These are phyloP conservation scores for Cyanocitta stelleri DNA, from an alignment of 2,113 vertebrate genomes.

Conservation along the genomic window DNA sequence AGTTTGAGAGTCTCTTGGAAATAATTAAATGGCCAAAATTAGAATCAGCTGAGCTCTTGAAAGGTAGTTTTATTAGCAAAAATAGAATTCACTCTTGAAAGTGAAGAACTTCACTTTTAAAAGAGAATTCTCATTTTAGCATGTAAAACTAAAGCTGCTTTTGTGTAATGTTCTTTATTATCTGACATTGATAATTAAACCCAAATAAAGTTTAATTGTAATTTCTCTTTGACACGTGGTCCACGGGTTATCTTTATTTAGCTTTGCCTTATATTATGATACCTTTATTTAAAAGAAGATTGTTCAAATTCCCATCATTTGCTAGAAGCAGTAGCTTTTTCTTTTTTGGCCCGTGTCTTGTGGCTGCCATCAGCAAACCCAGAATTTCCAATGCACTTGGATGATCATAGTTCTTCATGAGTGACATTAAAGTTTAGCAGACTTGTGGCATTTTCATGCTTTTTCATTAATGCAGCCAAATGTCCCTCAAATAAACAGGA, in stretches of 20 bases:
- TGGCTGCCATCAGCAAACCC: not conserved
- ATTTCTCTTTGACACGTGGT: constrained; percentile 18
- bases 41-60: not conserved
- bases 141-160: not conserved
- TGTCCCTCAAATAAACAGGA: not conserved
- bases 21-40: not conserved
- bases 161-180: not conserved
- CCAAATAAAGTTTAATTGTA: not conserved
- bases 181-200: not conserved
- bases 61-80: not conserved
- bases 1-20: not conserved
- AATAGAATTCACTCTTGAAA: not conserved
- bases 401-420: not conserved
- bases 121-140: constrained; percentile 1
- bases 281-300: not conserved
- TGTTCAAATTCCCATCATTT: not conserved
- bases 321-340: not conserved
- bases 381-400: not conserved
- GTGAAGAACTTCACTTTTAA: not conserved
- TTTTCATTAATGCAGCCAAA: not conserved
- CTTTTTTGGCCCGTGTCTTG: not conserved
- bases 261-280: not conserved
- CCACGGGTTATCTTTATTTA: not conserved
- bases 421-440: not conserved
- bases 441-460: not conserved